Evolutionary conservation across 2,797 vertebrate species (phyloP).

Genomic region (Dallia pectoralis): DNA sequence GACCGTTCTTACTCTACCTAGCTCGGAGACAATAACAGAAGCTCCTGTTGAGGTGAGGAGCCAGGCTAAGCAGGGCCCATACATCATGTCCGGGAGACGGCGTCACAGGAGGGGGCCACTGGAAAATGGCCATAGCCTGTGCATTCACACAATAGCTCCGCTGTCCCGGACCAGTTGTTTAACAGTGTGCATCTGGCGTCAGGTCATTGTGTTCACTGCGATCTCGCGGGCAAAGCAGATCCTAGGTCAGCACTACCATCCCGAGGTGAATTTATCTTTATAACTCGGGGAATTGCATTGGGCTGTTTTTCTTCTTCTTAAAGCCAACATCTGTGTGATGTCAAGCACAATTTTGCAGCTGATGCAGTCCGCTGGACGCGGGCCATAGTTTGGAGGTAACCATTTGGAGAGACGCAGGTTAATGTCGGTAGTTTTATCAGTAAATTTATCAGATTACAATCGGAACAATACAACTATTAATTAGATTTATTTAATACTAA

Average conservation of each 20-base stretch:
- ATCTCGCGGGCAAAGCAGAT: neutral
- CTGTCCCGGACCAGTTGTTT: neutral
- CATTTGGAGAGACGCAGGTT: too few relatives aligned
- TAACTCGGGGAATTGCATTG: neutral
- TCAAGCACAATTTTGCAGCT: too few relatives aligned
- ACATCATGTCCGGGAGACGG: neutral
- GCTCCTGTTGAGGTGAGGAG: neutral
- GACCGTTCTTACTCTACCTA: neutral
- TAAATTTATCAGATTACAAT: too few relatives aligned
- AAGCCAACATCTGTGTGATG: neutral
- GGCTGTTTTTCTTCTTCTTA: neutral
- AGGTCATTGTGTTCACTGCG: neutral
- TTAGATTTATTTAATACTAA: too few relatives aligned
- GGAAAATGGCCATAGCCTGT: neutral
- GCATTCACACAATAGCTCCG: neutral
- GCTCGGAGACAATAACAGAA: neutral
- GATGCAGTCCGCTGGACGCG: neutral
- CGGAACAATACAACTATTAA: too few relatives aligned
- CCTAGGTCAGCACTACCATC: neutral
- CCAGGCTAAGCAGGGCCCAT: neutral
- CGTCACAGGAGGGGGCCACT: neutral
- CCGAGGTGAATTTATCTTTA: neutral
- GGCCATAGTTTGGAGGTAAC: neutral
- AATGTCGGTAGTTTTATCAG: too few relatives aligned
- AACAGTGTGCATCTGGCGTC: neutral